Base-by-base conservation (phyloP, 2,888 invertebrate genomes). In the Rugalucina vietnamica region DNA sequence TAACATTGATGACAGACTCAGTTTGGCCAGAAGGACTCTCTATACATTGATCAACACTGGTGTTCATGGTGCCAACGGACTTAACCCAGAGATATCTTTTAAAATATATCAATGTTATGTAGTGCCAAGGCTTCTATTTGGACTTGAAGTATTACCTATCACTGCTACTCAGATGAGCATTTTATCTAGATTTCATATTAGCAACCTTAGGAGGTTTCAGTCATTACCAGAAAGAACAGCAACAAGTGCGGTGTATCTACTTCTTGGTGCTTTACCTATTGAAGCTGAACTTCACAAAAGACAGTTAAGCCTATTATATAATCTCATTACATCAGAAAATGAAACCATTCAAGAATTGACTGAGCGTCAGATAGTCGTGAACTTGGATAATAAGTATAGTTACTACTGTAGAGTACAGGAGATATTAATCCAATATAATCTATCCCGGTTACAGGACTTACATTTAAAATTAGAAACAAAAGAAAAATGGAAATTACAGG, bases 91-190 rank as follows among this genome's bases (percentile, higher is more conserved):
- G n/a, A n/a, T 49, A n/a, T 74, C 50, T 8, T 50, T 21, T 34
- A 74, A 50, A 32, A 43, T 74, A 3, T 74, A 50, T 50, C 54
- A 50, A 50, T 50, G 49, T n/a, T 74, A 74, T n/a, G 74, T 74
- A 34, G 5, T 74, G 5, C 74, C 74, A 29, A 43, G 74, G 21
- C 24, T 74, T 10, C 24, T 74, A 24, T 74, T 29, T 24, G 74
- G 74, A 14, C 50, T 74, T 8, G 74, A 74, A 29, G 50, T 49
- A 29, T 34, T 74, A n/a, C 49, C 49, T 49, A 32, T 74, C 29
- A 50, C 49, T 49, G 29, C 14, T 5, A 21, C 74, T 10, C 74
- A 43, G n/a, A 43, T 74, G 8, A 43, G 14, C 21, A 21, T 74
- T 32, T 18, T 74, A 21, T 24, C 49, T 14, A 50, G 24, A 29